A percentile compares a stretch with the other conserved stretches of the same genome.
These are phyloP conservation scores for Meta bourneti DNA, from an alignment of 2,888 invertebrate species.

Conservation along the genomic window DNA sequence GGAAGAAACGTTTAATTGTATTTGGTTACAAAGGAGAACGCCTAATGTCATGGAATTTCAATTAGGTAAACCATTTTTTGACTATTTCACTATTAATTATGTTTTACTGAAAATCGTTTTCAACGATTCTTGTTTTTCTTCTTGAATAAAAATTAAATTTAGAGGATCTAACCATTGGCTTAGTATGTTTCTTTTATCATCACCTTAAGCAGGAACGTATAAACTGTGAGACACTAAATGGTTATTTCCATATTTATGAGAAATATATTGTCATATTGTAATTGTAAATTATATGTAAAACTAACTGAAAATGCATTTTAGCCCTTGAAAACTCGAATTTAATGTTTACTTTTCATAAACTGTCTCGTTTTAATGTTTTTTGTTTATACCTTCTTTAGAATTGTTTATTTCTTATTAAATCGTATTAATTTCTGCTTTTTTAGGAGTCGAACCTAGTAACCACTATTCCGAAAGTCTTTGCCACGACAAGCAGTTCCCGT, in stretches of 20 bases:
- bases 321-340: not conserved
- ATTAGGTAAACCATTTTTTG: constrained; percentile 80
- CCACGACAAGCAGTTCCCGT: constrained; percentile 82
- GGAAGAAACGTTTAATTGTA: constrained; percentile 84
- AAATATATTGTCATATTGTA: too few species aligned
- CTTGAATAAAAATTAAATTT: too few species aligned
- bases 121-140: too few species aligned
- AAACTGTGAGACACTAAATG: too few species aligned
- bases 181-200: not conserved
- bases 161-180: too few species aligned
- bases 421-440: not conserved
- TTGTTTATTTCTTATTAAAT: not conserved
- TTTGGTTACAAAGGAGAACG: constrained; percentile 84
- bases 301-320: not conserved
- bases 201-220: too few species aligned
- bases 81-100: not conserved
- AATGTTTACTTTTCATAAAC: not conserved
- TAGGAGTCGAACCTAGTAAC: constrained; percentile 72
- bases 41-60: constrained; percentile 85
- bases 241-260: not conserved
- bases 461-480: constrained; percentile 82
- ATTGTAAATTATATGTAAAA: not conserved
- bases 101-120: not conserved
- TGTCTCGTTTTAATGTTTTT: not conserved
- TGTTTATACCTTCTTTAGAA: not conserved